Conservation (phyloP, 1,140 invertebrate species). For the Ips nitidus region DNA sequence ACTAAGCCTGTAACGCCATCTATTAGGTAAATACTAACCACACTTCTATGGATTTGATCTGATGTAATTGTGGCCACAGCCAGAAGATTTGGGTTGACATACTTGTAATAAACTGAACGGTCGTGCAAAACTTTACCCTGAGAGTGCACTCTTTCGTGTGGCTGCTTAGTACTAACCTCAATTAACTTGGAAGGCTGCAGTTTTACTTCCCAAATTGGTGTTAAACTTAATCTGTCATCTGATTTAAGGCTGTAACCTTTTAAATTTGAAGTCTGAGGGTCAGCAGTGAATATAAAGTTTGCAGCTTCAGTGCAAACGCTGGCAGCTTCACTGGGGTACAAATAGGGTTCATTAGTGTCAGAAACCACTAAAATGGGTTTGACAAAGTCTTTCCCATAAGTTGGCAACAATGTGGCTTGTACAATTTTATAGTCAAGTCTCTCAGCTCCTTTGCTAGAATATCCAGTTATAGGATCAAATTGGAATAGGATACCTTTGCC, state of each 20-base stretch:
- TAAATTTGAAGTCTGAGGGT: slow-evolving; percentile 58
- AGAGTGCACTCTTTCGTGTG: slow-evolving; percentile 89
- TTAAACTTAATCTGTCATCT: slow-evolving; percentile 43
- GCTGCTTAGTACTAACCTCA: slow-evolving; percentile 68
- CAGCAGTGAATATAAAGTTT: slow-evolving; percentile 63
- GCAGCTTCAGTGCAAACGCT: slow-evolving; percentile 57
- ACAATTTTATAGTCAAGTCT: slow-evolving; percentile 70
- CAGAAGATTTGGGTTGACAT: slow-evolving; percentile 96
- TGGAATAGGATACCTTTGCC: slow-evolving; percentile 74
- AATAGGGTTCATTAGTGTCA: slow-evolving; percentile 66
- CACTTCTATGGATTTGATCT: slow-evolving; percentile 76
- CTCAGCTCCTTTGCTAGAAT: slow-evolving; percentile 58
- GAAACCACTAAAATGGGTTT: slow-evolving; percentile 79
- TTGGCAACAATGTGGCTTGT: slow-evolving; percentile 72
- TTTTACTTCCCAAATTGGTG: slow-evolving; percentile 70
- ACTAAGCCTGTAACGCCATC: slow-evolving; percentile 88
- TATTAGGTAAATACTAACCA: slow-evolving; percentile 68
- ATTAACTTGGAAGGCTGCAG: slow-evolving; percentile 71
- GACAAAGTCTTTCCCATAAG: slow-evolving; percentile 70
- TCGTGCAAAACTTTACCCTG: slow-evolving; percentile 94
- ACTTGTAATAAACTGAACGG: slow-evolving; percentile 96
- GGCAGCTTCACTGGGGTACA: slow-evolving; percentile 64
- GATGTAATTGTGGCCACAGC: slow-evolving; percentile 79
- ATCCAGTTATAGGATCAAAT: slow-evolving; percentile 86
- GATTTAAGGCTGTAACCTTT: slow-evolving; percentile 66